Evolutionary conservation across 30 jellyfish, hydroid and myxozoan species (phyloP).

Genomic region (Morbakka virulenta): DNA sequence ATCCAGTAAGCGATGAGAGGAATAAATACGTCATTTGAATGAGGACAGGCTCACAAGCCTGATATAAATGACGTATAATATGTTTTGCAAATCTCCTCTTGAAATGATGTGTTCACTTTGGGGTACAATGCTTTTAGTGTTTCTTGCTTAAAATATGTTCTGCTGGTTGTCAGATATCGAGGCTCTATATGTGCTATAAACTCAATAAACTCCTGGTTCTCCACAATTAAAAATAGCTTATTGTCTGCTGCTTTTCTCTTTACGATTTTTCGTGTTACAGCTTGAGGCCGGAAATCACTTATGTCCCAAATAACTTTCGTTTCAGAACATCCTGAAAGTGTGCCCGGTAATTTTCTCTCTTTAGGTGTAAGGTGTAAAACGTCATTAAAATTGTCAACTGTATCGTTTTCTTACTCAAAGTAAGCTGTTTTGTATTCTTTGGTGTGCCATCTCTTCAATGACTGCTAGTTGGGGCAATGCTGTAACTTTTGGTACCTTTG

Average conservation of each 20-base stretch:
- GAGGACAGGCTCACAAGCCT: too few relatives aligned
- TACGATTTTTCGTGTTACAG: neutral
- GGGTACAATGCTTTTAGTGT: neutral
- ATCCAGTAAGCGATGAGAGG: slow-evolving; percentile 43
- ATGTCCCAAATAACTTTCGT: slow-evolving; percentile 19
- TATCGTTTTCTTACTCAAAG: neutral
- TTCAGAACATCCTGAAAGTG: neutral
- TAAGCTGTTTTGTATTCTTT: too few relatives aligned
- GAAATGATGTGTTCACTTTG: too few relatives aligned
- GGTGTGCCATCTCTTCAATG: too few relatives aligned
- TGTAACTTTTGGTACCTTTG: too few relatives aligned
- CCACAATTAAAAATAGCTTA: slow-evolving; percentile 15
- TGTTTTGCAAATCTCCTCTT: neutral
- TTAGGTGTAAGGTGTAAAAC: slow-evolving; percentile 1
- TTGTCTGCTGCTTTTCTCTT: neutral
- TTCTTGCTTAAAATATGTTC: slow-evolving; percentile 1
- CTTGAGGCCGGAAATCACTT: slow-evolving; percentile 10
- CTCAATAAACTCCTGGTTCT: slow-evolving; percentile 6
- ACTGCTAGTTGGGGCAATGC: too few relatives aligned
- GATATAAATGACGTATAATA: slow-evolving; percentile 13
- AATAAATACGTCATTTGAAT: too few relatives aligned
- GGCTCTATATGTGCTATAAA: too few relatives aligned
- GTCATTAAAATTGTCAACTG: neutral
- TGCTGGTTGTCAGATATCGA: neutral
- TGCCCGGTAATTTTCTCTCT: slow-evolving; percentile 19